Base-by-base conservation (phyloP, 37 sponge, comb jelly and placozoan genomes). In the Corticium candelabrum region DNA sequence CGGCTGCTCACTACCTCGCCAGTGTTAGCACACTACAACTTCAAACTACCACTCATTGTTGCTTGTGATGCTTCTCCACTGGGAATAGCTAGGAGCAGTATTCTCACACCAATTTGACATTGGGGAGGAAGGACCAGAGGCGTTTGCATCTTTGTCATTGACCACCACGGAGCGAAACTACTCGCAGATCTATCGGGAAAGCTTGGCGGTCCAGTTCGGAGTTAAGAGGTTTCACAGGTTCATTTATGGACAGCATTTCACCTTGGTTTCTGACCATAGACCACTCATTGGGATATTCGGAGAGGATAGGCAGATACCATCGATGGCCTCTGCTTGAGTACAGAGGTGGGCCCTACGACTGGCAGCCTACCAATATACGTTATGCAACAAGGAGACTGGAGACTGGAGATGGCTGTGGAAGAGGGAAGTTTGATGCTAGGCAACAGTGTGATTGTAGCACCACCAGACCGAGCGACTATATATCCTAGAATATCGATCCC, bases 41-140 rank as follows among this genome's bases (percentile, higher is more conserved):
- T 43, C 2, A 15, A 35, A 2, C 21, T 37, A 40, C 68, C 43
- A 34, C 34, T 87, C 11, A 41, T 68, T 15, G 29, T 82, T 30
- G 80, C 37, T 34, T 83, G 83, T 56, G 83, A 84, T 69, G 76
- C 77, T 2, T 77, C 78, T 72, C 79, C 76, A 39, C 68, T 70
- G 73, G 86, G 82, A 2, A 27, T 85, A n/a, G n/a, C n/a, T n/a
- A 0, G 86, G 86, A 27, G 86, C 80, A 38, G 86, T 85, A n/a
- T 33, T 85, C 31, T 85, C 82, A 1, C 86, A 85, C 41, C 56
- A 36, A 30, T 29, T 37, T 35, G 68, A 41, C 1, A 69, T 83
- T 75, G 83, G 87, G 3, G 37, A 2, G 2, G 82, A 79, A 35
- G 75, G 81, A 68, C 84, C 79, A n/a, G 67, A 83, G 0, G 81